These are phyloP conservation scores for Caracal caracal DNA, from an alignment of 2,113 vertebrate species.

Conservation along the genomic window DNA sequence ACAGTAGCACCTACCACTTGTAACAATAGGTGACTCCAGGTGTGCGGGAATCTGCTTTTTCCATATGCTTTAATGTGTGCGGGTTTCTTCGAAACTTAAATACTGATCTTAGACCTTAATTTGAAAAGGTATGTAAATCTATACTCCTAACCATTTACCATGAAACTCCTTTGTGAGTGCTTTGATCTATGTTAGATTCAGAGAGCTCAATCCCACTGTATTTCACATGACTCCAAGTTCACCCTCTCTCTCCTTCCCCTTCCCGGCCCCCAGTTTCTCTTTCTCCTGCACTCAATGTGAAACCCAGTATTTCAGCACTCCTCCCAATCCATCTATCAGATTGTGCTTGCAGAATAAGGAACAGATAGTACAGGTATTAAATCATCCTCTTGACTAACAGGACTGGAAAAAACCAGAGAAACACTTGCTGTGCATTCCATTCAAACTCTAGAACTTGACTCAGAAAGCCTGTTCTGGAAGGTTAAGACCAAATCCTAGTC, in stretches of 20 bases:
- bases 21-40: neutral
- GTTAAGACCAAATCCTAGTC: neutral
- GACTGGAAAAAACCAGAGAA: neutral
- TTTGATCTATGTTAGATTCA: neutral
- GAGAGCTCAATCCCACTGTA: neutral
- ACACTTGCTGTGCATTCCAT: neutral
- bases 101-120: neutral
- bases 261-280: neutral
- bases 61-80: neutral
- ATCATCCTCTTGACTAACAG: neutral
- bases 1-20: neutral
- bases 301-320: neutral
- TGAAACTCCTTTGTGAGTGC: neutral
- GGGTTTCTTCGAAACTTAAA: conserved; percentile 11
- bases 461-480: neutral
- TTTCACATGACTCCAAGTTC: neutral
- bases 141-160: neutral
- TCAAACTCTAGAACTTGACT: neutral
- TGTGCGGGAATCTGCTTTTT: neutral
- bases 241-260: neutral
- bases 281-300: neutral
- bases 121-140: neutral
- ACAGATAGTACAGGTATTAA: neutral
- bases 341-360: neutral
- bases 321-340: neutral